Evolutionary conservation across 2,113 vertebrate species (phyloP), one percentile per base, ranked within the genome.

Genomic region (Amblyopsis rosae): DNA sequence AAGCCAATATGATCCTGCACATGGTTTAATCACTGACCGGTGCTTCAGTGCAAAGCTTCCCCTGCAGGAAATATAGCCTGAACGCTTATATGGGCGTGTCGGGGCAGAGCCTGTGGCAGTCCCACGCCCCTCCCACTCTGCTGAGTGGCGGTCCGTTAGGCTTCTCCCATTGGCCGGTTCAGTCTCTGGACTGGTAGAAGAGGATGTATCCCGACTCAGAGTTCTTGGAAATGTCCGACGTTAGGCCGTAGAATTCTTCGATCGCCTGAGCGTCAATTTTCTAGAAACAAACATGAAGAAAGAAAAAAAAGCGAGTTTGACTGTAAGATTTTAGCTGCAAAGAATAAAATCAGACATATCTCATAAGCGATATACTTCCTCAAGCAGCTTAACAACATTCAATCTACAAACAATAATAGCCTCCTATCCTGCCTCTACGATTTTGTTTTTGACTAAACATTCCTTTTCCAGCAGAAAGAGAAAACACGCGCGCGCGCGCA

Each of bases 131-230:
- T 58, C 64, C 60, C 81, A 72, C 19, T 79, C 73, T 82, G 82
- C 65, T 59, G 69, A 75, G 72, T 65, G 76, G 71, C 81, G 82
- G 73, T 90, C 83, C 60, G 57, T 73, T 3, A 70, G 70, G 83
- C 73, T 33, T 68, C 71, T 32, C 47, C 49, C 62, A 13, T 59
- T 51, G 53, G 58, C 19, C 59, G 32, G 56, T 59, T 90, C 90
- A 97, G 94, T 96, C 95, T 90, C 95, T 94, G 59, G 95, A 97
- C 90, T 97, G 95, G 86, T 96, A 97, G 89, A 96, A 96, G 85
- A 97, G 93, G 86, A 97, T 96, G 87, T 96, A 97, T 54, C 95
- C 95, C 1, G 94, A 96, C 75, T 97, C 96, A 0, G 95, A 96
- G 90, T 96, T 97, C 91, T 97, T 97, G 89, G 95, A 96, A 90